Percentiles rank a stretch among this genome's conserved stretches.
Conservation (phyloP, 53 echinoderm and acorn worm genomes). For the Holothuria leucospilota region DNA sequence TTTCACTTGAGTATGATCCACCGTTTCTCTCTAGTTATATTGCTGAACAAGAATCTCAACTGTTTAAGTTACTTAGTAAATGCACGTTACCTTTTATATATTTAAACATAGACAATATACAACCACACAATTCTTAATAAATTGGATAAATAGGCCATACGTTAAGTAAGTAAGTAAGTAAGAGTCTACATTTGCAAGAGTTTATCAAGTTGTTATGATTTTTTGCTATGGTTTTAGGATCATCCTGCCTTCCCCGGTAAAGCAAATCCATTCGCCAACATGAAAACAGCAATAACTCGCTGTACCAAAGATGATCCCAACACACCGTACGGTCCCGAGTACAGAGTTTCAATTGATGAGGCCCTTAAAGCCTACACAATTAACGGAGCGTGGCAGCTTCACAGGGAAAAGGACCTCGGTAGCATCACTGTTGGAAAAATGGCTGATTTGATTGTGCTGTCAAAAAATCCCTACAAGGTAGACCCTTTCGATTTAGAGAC, state of each 20-base stretch:
- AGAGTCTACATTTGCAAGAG: no score
- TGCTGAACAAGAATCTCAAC: no score
- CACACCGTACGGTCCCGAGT: conserved; percentile 63
- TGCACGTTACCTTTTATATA: no score
- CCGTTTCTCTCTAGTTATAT: no score
- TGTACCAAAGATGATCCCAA: conserved; percentile 49
- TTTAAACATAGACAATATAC: no score
- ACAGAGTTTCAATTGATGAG: conserved; percentile 62
- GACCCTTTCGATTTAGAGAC: conserved; percentile 53
- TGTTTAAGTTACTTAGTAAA: no score
- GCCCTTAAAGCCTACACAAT: conserved; percentile 69
- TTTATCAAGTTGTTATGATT: no score
- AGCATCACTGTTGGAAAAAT: conserved; percentile 64
- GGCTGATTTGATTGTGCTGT: conserved; percentile 49
- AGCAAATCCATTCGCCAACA: conserved; percentile 55
- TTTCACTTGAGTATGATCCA: no score
- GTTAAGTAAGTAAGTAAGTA: no score
- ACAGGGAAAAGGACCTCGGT: conserved; percentile 56
- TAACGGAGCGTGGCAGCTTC: conserved; percentile 64
- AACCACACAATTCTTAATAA: no score
- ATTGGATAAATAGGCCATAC: no score
- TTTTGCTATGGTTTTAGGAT: conserved; percentile 39
- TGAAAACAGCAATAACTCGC: conserved; percentile 66
- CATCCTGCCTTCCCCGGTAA: conserved; percentile 67
- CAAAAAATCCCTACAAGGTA: conserved; percentile 42